phyloP scores from a whole-genome alignment of 2,888 invertebrate species.

The Ophioninae sp. region DNA sequence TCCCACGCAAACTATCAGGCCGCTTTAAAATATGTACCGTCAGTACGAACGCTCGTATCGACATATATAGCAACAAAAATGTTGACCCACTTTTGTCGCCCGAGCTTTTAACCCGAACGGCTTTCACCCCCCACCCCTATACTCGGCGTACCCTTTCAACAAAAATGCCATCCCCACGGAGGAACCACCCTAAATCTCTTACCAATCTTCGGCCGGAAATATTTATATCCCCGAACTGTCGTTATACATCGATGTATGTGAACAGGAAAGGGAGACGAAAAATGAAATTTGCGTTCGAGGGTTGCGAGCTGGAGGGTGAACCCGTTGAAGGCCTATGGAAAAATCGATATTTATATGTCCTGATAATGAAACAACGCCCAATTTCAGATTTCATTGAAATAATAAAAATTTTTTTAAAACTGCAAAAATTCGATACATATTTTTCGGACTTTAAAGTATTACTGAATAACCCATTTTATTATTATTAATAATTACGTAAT shows the following conservation, averaged over 20 bases:
- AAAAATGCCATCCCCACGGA: constrained; percentile 33
- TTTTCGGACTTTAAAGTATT: no score
- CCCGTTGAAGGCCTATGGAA: constrained; percentile 31
- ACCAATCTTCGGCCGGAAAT: constrained; percentile 56
- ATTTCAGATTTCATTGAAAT: constrained; percentile 13
- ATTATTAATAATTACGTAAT: no score
- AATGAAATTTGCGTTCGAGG: constrained; percentile 21
- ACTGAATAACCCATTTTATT: no score
- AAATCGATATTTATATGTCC: constrained; percentile 51
- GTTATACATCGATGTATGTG: constrained; percentile 43
- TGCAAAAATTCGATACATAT: no score
- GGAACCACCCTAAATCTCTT: constrained; percentile 52
- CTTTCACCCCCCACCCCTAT: neutral
- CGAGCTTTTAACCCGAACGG: constrained; percentile 42
- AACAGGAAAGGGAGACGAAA: constrained; percentile 22
- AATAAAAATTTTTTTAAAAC: no score
- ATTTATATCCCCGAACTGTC: constrained; percentile 56
- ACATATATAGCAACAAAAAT: constrained; percentile 50
- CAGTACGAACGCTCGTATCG: constrained; percentile 10
- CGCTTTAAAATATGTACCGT: constrained; percentile 33
- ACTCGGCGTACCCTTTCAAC: constrained; percentile 16
- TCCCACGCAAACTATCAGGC: constrained; percentile 20
- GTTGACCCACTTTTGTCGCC: constrained; percentile 54
- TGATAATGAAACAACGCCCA: constrained; percentile 30
- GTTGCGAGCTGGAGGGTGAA: constrained; percentile 19